phyloP scores from a whole-genome alignment of 1,140 invertebrate species.

The Eulimnadia texana region DNA sequence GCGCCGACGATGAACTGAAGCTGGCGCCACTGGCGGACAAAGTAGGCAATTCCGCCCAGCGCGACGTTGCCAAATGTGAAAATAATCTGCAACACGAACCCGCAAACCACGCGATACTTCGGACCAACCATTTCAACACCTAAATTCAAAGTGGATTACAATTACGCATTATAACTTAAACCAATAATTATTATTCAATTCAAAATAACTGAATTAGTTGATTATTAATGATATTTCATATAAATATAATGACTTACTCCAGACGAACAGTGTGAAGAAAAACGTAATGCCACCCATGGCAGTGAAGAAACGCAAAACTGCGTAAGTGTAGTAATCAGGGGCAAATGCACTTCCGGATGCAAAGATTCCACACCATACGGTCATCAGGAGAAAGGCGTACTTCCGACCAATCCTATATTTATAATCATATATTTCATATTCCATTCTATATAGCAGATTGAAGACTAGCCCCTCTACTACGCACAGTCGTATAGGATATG shows the following conservation, averaged over 20 bases:
- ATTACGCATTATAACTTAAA: too few species aligned
- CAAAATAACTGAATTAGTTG: slow-evolving; percentile 5
- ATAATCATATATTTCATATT: not conserved
- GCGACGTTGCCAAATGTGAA: slow-evolving; percentile 27
- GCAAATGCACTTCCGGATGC: slow-evolving; percentile 21
- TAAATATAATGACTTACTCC: slow-evolving; percentile 19
- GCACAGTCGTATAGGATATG: too few species aligned
- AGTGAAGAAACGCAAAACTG: slow-evolving; percentile 23
- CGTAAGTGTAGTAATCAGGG: slow-evolving; percentile 19
- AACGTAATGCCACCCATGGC: slow-evolving; percentile 22
- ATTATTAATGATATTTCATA: too few species aligned
- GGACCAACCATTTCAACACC: slow-evolving; percentile 27
- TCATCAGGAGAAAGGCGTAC: slow-evolving; percentile 8
- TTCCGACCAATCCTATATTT: slow-evolving; percentile 19
- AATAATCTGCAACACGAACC: slow-evolving; percentile 26
- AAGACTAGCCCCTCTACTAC: too few species aligned
- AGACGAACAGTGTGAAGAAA: slow-evolving; percentile 24
- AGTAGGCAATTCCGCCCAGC: slow-evolving; percentile 26
- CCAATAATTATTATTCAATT: not conserved
- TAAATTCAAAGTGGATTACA: slow-evolving; percentile 8
- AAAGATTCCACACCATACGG: slow-evolving; percentile 18
- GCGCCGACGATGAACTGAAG: slow-evolving; percentile 22
- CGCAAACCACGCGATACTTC: slow-evolving; percentile 23
- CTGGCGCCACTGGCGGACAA: slow-evolving; percentile 26
- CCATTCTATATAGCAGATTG: not conserved